Conservation (phyloP, 1,140 invertebrate species). For the Caerostris extrusa region DNA sequence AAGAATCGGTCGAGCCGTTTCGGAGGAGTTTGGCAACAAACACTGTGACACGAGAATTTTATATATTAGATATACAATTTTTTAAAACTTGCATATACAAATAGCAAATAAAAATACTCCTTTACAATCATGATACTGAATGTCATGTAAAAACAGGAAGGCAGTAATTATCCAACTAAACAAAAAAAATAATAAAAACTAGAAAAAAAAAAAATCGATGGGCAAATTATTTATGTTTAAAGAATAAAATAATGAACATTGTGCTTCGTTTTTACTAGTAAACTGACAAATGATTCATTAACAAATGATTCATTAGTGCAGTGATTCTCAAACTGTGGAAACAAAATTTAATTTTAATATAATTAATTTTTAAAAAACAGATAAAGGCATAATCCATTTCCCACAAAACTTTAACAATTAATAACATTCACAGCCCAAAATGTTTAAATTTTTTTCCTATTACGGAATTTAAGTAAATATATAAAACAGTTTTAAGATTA, state of each 20-base stretch:
- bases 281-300: too few relatives aligned
- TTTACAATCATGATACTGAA: not conserved
- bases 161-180: not conserved
- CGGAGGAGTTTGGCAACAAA: too few relatives aligned
- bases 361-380: too few relatives aligned
- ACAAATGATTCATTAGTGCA: not conserved
- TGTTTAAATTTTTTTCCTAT: too few relatives aligned
- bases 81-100: not conserved
- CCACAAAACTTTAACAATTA: too few relatives aligned
- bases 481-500: too few relatives aligned
- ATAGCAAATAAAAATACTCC: not conserved
- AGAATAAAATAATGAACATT: constrained; percentile 25
- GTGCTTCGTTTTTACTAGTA: not conserved
- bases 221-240: not conserved
- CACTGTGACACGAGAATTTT: too few relatives aligned
- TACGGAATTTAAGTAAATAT: too few relatives aligned
- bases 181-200: not conserved
- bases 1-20: too few relatives aligned
- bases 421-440: too few relatives aligned
- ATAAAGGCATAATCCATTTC: too few relatives aligned
- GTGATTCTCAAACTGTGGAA: not conserved
- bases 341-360: too few relatives aligned
- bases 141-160: not conserved
- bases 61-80: not conserved
- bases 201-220: not conserved